Evolutionary conservation across 2,113 vertebrate species (phyloP).

Genomic region (Scytalopus superciliaris): DNA sequence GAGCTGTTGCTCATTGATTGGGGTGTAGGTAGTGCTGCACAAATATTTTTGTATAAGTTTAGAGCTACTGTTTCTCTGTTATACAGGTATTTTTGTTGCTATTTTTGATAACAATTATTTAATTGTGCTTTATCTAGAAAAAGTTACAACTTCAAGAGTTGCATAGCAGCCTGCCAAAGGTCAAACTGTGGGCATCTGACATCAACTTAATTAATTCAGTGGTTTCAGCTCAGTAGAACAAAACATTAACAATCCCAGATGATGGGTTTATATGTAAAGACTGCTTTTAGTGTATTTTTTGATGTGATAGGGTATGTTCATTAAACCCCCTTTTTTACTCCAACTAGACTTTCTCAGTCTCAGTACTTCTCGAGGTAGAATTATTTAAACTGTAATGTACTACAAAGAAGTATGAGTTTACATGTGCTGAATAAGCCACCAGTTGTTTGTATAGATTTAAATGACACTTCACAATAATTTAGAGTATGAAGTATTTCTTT

Average conservation of each 20-base stretch:
- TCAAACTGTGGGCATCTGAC: neutral
- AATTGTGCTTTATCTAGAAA: neutral
- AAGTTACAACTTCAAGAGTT: neutral
- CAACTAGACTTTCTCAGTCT: neutral
- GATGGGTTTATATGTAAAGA: neutral
- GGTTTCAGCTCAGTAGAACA: neutral
- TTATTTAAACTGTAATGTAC: neutral
- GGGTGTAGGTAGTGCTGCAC: neutral
- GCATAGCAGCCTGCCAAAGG: neutral
- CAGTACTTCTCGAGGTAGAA: neutral
- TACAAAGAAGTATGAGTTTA: neutral
- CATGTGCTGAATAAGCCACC: neutral
- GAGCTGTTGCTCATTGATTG: neutral
- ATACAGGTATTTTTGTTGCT: neutral
- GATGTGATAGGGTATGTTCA: neutral
- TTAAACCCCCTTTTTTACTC: neutral
- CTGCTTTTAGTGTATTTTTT: neutral
- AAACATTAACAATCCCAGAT: neutral
- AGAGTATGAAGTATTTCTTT: neutral
- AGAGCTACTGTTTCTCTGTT: neutral
- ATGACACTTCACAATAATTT: neutral
- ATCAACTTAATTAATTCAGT: neutral
- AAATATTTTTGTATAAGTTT: neutral
- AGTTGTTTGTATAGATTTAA: neutral
- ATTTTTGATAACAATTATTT: neutral